These are phyloP conservation scores for Crossaster papposus DNA, from an alignment of 53 echinoderm and acorn worm species.

Conservation along the genomic window DNA sequence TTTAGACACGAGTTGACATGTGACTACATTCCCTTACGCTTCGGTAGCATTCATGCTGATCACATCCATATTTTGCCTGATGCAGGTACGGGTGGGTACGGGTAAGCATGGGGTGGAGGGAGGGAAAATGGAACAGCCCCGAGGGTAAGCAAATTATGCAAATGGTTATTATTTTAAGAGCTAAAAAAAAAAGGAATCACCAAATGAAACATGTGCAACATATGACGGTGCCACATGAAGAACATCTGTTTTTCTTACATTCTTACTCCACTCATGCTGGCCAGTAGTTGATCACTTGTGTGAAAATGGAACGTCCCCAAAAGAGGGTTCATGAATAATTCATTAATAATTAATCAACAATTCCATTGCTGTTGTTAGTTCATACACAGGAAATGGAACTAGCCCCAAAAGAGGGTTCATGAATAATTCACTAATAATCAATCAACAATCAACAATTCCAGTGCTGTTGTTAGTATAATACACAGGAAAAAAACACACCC, in stretches of 20 bases:
- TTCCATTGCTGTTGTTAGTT: too few relatives aligned
- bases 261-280: conserved; percentile 61
- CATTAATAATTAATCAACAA: background rate
- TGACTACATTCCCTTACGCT: conserved; percentile 29
- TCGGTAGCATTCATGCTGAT: conserved; percentile 30
- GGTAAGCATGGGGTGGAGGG: background rate
- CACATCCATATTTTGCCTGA: conserved; percentile 39
- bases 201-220: background rate
- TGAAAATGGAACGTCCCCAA: conserved; percentile 42
- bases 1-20: background rate
- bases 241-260: conserved; percentile 35
- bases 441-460: too few relatives aligned
- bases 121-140: conserved; percentile 47
- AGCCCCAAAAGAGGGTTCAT: conserved; percentile 30
- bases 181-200: background rate
- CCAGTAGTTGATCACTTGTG: conserved; percentile 51
- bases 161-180: background rate
- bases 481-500: background rate
- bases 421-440: background rate
- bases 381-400: conserved; percentile 50
- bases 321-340: conserved; percentile 10
- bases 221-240: conserved; percentile 14
- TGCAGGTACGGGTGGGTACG: background rate
- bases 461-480: too few relatives aligned
- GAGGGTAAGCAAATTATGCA: background rate